A percentile compares a stretch with the other conserved stretches of the same genome.
Conservation (phyloP, 2,113 vertebrate species). For the Centropristis striata region DNA sequence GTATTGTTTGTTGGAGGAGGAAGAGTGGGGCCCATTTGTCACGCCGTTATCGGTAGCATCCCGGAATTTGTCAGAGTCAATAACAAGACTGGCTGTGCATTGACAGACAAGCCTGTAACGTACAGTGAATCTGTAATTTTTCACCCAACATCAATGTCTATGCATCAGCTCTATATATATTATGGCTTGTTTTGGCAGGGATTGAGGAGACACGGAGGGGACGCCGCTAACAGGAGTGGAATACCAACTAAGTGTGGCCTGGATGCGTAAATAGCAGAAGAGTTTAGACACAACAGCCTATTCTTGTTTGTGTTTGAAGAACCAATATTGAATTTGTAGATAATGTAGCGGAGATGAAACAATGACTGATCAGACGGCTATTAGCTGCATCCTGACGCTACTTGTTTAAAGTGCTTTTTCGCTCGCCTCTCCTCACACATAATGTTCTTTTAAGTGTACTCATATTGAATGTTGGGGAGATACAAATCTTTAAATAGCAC, state of each 20-base stretch:
- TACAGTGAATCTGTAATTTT: conserved; percentile 65
- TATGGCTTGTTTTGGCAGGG: conserved; percentile 48
- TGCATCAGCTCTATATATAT: conserved; percentile 39
- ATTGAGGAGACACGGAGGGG: conserved; percentile 37
- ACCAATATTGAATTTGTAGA: conserved; percentile 71
- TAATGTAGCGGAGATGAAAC: conserved; percentile 76
- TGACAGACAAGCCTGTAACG: conserved; percentile 60
- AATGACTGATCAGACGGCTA: conserved; percentile 65
- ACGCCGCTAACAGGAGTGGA: conserved; percentile 31
- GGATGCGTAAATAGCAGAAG: conserved; percentile 47
- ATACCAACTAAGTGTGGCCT: conserved; percentile 56
- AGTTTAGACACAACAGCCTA: conserved; percentile 55
- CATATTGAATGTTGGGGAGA: conserved; percentile 58
- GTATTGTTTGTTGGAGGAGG: conserved; percentile 65
- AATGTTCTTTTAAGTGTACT: conserved; percentile 66
- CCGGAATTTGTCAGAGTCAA: conserved; percentile 72
- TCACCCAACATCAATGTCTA: conserved; percentile 33
- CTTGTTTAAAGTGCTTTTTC: conserved; percentile 55
- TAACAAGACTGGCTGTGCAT: conserved; percentile 64
- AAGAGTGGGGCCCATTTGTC: conserved; percentile 70
- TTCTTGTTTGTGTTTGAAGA: conserved; percentile 59
- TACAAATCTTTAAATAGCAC: conserved; percentile 61
- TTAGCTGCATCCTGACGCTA: conserved; percentile 52
- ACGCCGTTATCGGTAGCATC: conserved; percentile 70
- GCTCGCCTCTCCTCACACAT: conserved; percentile 27